Evolutionary conservation across 2,888 invertebrate genomes (phyloP), one percentile per base, ranked within the genome.

Genomic region (Coleophora deauratella): DNA sequence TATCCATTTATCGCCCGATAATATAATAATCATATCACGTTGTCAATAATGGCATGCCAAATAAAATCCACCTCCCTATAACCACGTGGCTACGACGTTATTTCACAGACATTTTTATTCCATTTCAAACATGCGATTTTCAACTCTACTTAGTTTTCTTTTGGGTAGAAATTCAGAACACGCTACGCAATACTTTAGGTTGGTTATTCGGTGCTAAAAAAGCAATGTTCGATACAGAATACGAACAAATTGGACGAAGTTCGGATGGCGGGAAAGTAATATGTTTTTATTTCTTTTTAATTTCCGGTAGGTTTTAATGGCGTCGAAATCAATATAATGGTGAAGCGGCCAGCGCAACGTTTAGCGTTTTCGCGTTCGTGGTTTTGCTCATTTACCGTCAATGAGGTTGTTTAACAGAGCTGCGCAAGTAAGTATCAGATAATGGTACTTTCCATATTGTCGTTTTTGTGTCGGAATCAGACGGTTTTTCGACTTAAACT

Each of bases 261-360:
- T 72, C 63, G 74, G 72, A 68, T 71, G 67, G 77, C 80, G 78
- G 81, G 81, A 78, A 81, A 74, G 81, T 81, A 79, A 80, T 81
- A 80, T 80, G 75, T 81, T 82, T 82, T 82, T 81, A 81, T 81
- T 81, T 78, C 80, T 82, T 81, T 82, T 82, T 81, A 82, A 81
- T 82, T 82, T 81, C 82, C 81, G 81, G 81, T 79, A 72, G 72
- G 76, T 68, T 79, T 78, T 81, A 81, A 82, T 82, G 81, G 81
- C 81, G 81, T 77, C 78, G 81, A 81, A 82, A 82, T 81, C 81
- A 81, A 82, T 82, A 82, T 82, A 73, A 81, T 81, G 80, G 77
- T 72, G 71, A 66, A 65, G 70, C 77, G 72, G 68, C 61, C 66
- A 70, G 67, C 73, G 73, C 21, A 21, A 4, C 21, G 21, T 21